These are phyloP conservation scores for Marasmarcha lunaedactyla DNA, from an alignment of 2,888 invertebrate species.

Conservation along the genomic window DNA sequence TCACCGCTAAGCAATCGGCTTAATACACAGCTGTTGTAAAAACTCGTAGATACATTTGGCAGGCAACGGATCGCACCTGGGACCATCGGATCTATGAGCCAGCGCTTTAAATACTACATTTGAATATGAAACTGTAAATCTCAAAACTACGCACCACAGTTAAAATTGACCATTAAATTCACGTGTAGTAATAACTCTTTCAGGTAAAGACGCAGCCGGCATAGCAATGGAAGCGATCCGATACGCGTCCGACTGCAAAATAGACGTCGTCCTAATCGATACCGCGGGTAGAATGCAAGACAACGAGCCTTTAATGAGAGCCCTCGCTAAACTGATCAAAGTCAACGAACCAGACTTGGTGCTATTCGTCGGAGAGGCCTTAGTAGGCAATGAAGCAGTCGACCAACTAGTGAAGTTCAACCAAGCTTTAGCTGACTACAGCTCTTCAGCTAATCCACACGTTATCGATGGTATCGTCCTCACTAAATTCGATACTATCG, in stretches of 20 bases:
- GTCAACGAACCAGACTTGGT: slow-evolving; percentile 95
- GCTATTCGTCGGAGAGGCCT: slow-evolving; percentile 98
- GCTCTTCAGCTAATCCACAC: slow-evolving; percentile 81
- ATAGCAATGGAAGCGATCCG: slow-evolving; percentile 98
- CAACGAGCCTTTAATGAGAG: slow-evolving; percentile 98
- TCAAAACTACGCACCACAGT: too few relatives aligned
- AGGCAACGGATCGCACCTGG: too few relatives aligned
- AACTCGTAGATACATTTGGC: too few relatives aligned
- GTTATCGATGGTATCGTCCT: slow-evolving; percentile 98
- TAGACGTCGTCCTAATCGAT: slow-evolving; percentile 96
- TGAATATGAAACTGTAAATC: too few relatives aligned
- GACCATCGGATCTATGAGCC: too few relatives aligned
- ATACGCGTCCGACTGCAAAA: slow-evolving; percentile 81
- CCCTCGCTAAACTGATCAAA: slow-evolving; percentile 94
- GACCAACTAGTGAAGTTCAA: slow-evolving; percentile 99
- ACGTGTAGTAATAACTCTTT: too few relatives aligned
- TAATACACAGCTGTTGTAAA: too few relatives aligned
- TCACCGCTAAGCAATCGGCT: too few relatives aligned
- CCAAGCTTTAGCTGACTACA: slow-evolving; percentile 95
- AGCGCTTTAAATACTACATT: too few relatives aligned
- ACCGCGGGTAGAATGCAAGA: slow-evolving; percentile 99
- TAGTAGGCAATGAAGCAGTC: slow-evolving; percentile 99
- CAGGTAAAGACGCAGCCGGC: slow-evolving; percentile 97
- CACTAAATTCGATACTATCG: slow-evolving; percentile 99
- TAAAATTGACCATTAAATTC: too few relatives aligned